Percentiles rank a stretch among this genome's conserved stretches.
phyloP scores from a whole-genome alignment of 2,888 invertebrate genomes.

The Leptogaster cylindrica region DNA sequence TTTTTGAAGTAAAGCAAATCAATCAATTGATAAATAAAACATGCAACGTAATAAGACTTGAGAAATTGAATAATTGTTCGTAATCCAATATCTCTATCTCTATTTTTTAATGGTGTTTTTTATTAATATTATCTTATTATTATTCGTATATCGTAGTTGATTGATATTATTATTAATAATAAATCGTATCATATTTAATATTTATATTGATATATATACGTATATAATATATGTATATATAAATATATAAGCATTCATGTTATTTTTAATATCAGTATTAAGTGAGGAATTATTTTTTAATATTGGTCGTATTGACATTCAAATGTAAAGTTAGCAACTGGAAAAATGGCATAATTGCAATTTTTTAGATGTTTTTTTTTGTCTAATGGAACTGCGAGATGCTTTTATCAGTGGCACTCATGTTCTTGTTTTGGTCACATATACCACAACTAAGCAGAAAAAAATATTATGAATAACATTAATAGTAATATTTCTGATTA shows the following conservation, averaged over 20 bases:
- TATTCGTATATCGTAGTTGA: constrained; percentile 44
- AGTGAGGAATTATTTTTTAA: constrained; percentile 36
- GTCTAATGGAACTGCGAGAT: too few species aligned
- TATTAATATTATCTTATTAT: constrained; percentile 36
- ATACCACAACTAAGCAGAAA: too few species aligned
- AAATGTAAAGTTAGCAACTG: neutral
- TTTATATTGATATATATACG: constrained; percentile 41
- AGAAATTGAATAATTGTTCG: constrained; percentile 42
- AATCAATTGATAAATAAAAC: constrained; percentile 37
- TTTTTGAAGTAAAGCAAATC: constrained; percentile 11
- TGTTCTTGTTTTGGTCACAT: too few species aligned
- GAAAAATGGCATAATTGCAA: too few species aligned
- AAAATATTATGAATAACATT: constrained; percentile 1
- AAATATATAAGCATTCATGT: constrained; percentile 43
- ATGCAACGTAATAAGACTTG: constrained; percentile 44
- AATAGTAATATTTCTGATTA: neutral
- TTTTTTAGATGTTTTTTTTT: too few species aligned
- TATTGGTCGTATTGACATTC: constrained; percentile 16
- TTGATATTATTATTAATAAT: constrained; percentile 41
- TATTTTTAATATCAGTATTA: constrained; percentile 46
- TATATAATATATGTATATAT: too few species aligned
- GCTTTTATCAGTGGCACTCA: too few species aligned
- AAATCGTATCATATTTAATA: constrained; percentile 42
- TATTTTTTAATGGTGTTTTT: constrained; percentile 44
- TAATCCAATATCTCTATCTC: constrained; percentile 41